Conservation (phyloP, 2,888 invertebrate species). For the Melipona beecheii region DNA sequence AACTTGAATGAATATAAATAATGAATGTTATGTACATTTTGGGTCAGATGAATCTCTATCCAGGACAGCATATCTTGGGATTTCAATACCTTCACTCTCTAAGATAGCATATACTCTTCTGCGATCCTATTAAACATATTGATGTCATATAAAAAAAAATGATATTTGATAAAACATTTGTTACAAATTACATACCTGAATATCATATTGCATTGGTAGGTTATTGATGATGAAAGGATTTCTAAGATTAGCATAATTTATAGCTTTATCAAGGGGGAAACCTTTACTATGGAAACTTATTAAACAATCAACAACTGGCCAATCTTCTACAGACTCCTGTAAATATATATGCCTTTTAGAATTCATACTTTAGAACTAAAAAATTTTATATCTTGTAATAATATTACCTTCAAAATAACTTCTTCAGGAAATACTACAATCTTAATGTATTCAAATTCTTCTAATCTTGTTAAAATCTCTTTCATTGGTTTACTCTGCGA, state of each 20-base stretch:
- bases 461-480: conserved; percentile 97
- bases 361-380: background rate
- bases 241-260: conserved; percentile 96
- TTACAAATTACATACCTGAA: conserved; percentile 88
- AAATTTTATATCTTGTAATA: background rate
- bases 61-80: conserved; percentile 98
- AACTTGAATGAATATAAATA: background rate
- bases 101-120: conserved; percentile 97
- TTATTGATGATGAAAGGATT: conserved; percentile 99
- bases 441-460: conserved; percentile 98
- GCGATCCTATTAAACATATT: conserved; percentile 88
- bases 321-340: conserved; percentile 97
- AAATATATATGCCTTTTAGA: background rate
- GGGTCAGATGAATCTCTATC: conserved; percentile 97
- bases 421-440: conserved; percentile 98
- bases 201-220: conserved; percentile 98
- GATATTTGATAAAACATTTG: conserved; percentile 18
- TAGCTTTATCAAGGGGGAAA: conserved; percentile 99
- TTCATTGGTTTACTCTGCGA: conserved; percentile 99
- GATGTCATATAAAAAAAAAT: background rate
- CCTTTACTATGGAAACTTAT: conserved; percentile 99
- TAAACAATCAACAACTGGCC: conserved; percentile 99
- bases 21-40: conserved; percentile 87
- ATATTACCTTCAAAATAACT: conserved; percentile 93
- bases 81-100: conserved; percentile 97